Conservation (phyloP, 2,888 invertebrate genomes). For the Cremastobaeus sp. region DNA sequence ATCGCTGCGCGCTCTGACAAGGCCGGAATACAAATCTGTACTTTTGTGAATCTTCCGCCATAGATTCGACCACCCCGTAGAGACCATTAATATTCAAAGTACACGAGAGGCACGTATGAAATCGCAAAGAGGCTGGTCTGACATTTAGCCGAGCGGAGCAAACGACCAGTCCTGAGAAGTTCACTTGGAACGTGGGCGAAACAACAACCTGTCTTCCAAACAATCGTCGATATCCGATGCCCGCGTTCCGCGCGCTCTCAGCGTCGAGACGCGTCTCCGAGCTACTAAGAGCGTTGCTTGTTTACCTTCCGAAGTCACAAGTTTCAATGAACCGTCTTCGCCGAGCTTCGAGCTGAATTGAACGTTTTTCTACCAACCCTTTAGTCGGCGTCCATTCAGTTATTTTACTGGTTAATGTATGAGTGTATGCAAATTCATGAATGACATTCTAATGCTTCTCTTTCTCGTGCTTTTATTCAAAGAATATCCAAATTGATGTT, state of each 20-base stretch:
- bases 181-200: constrained; percentile 63
- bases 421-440: no score
- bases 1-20: constrained; percentile 34
- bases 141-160: constrained; percentile 65
- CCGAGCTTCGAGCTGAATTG: constrained; percentile 14
- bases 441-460: no score
- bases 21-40: constrained; percentile 52
- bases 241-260: constrained; percentile 51
- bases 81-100: constrained; percentile 71
- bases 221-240: constrained; percentile 67
- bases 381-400: no score
- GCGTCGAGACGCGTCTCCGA: constrained; percentile 42
- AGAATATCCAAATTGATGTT: no score
- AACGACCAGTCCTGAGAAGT: constrained; percentile 60
- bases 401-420: no score
- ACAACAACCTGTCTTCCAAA: constrained; percentile 64
- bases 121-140: constrained; percentile 65
- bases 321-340: constrained; percentile 23
- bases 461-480: no score
- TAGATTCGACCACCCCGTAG: constrained; percentile 71
- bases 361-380: constrained; percentile 9
- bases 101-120: constrained; percentile 63
- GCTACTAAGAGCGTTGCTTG: constrained; percentile 37
- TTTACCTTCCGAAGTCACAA: constrained; percentile 3
- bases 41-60: constrained; percentile 53